Base-by-base conservation (phyloP, 2,888 invertebrate genomes). In the Cataglyphis cursor region DNA sequence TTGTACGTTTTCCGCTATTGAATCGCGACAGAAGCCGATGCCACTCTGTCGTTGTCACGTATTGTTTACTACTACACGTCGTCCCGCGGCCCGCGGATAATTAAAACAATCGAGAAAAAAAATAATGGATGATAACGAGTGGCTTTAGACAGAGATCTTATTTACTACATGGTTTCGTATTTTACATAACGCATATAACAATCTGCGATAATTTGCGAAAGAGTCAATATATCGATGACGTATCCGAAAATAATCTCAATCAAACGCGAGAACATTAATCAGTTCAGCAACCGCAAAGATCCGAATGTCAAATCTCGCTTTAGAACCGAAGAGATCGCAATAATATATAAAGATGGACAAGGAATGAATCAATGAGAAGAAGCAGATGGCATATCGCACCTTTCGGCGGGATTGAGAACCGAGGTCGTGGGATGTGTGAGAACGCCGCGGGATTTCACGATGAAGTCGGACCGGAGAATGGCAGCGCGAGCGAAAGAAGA, bases 241-340 rank as follows among this genome's bases (percentile, higher is more conserved):
- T n/a, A 15, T 3, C 8, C n/a, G 28, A 54, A 41, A 9, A 76
- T 66, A 28, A 76, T 57, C 28, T 76, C 54, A 24, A 76, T 54
- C 28, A 15, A 41, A 93, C 92, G 93, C 87, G 92, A 93, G 93
- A 93, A 93, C 76, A 51, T 75, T 38, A 65, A 38, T 8, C 48
- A 35, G 41, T 51, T 54, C 41, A 28, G 21, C 38, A 51, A 41
- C 41, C 38, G 48, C 41, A 24, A 28, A 15, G 24, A 66, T 57
- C 44, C 21, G 44, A 31, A 74, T 51, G 41, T 31, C 28, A 18
- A 78, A 57, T 28, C 28, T 31, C 5, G 6, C 44, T 21, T 61
- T 35, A 51, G 24, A 65, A 41, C 21, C 61, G 66, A 76, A 54
- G 64, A 65, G 70, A 54, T 73, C 54, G 75, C 73, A 41, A 84